Evolutionary conservation across 2,797 vertebrate genomes (phyloP), one percentile per base, ranked within the genome.

Genomic region (Epinephelus coioides): DNA sequence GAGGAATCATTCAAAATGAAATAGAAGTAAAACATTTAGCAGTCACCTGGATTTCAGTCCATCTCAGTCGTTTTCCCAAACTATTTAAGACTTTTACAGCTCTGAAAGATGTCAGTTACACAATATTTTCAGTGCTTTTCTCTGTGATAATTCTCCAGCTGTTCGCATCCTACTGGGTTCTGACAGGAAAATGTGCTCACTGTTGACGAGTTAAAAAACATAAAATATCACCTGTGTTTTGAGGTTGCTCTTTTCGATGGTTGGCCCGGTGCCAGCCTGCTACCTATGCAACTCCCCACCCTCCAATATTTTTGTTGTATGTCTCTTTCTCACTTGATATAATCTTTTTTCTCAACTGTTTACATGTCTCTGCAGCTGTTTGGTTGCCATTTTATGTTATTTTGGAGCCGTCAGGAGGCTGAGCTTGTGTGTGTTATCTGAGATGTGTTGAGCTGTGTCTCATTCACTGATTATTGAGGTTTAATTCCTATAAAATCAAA

Each of bases 91-190:
- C 5, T 23, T 49, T 40, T 18, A 27, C n/a, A 10, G 21, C 9
- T 55, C 4, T 34, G 25, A 44, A 23, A 75, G 43, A 71, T 27
- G 9, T 25, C 14, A 14, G 49, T 54, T 43, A 4, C 6, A 0
- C 9, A 40, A 68, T 19, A 68, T 30, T 43, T 56, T 23, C n/a
- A 30, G 18, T 51, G 25, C 61, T 56, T 75, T 64, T 76, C 18
- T 73, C 40, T 6, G n/a, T 51, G 14, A 21, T 34, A 15, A 46
- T 47, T 62, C 4, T 34, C 3, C 2, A 14, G 44, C 43, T 69
- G 3, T 49, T 6, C 53, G 5, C 11, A 17, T 49, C 43, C 12
- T 17, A 9, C 6, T 23, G 23, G 0, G 13, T 43, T 46, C 25
- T 40, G 46, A 65, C n/a, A 40, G n/a, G 10, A 51, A 44, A 25